Evolutionary conservation across 2,113 vertebrate species (phyloP).

Genomic region (Nerophis ophidion): DNA sequence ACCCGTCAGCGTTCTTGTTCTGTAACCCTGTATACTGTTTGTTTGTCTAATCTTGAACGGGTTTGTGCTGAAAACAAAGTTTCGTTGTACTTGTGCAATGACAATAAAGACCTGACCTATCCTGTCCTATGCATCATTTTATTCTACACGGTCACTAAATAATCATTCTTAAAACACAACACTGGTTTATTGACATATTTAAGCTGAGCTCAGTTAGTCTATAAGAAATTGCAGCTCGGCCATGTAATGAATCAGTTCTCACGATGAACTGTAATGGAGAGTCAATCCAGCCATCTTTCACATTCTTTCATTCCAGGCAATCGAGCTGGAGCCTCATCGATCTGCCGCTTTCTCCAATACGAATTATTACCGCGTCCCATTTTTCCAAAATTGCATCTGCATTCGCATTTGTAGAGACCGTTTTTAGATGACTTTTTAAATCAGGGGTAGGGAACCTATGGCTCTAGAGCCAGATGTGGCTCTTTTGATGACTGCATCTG

Average conservation of each 20-base stretch:
- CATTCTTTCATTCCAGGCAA: slow-evolving; percentile 9
- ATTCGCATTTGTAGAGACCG: slow-evolving; percentile 10
- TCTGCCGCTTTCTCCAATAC: slow-evolving; percentile 6
- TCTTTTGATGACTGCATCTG: too few species aligned
- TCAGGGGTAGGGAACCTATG: too few species aligned
- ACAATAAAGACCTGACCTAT: too few species aligned
- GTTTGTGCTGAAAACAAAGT: too few species aligned
- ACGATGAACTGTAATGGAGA: slow-evolving; percentile 19
- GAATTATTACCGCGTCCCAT: slow-evolving; percentile 9
- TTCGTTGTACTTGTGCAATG: too few species aligned
- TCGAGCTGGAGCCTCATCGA: slow-evolving; percentile 11
- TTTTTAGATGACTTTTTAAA: neutral
- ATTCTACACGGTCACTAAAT: neutral
- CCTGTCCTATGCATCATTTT: neutral
- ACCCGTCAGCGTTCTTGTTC: too few species aligned
- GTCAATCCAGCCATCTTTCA: slow-evolving; percentile 20
- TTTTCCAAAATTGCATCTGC: slow-evolving; percentile 8
- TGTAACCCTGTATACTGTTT: too few species aligned
- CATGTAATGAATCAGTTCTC: slow-evolving; percentile 23
- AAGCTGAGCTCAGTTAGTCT: slow-evolving; percentile 15
- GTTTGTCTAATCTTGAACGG: too few species aligned
- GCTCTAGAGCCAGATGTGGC: too few species aligned
- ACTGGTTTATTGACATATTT: slow-evolving; percentile 16
- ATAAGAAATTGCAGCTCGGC: slow-evolving; percentile 21
- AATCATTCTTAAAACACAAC: neutral